These are phyloP conservation scores for Channa argus DNA, from an alignment of 2,113 vertebrate species.

Conservation along the genomic window DNA sequence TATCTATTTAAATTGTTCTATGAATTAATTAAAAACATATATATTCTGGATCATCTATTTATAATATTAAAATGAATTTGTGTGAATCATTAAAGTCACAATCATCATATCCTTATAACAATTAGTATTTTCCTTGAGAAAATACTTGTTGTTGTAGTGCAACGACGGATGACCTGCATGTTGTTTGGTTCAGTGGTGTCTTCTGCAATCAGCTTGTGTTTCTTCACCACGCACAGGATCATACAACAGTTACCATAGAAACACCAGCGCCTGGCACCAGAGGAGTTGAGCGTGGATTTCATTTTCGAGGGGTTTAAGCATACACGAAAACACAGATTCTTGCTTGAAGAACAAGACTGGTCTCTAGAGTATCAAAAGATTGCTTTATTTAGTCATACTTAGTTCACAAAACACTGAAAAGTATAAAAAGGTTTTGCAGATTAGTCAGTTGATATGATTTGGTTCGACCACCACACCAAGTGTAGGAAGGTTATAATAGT, in stretches of 20 bases:
- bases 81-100: neutral
- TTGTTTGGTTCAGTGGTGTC: conserved; percentile 19
- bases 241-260: conserved; percentile 76
- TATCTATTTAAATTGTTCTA: neutral
- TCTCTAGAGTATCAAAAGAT: conserved; percentile 62
- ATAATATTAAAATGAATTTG: neutral
- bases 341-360: conserved; percentile 11
- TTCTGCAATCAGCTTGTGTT: conserved; percentile 31
- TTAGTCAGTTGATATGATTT: conserved; percentile 9
- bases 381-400: conserved; percentile 57
- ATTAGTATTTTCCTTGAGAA: too few species aligned
- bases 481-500: neutral
- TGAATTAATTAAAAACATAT: too few species aligned
- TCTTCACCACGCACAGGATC: conserved; percentile 56
- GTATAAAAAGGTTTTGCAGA: conserved; percentile 58
- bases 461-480: conserved; percentile 37
- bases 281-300: conserved; percentile 38
- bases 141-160: neutral
- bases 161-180: conserved; percentile 8
- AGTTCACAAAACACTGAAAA: conserved; percentile 57
- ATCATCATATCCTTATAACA: too few species aligned
- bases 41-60: neutral
- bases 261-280: conserved; percentile 53
- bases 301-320: conserved; percentile 44
- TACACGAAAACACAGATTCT: conserved; percentile 20